phyloP scores from a whole-genome alignment of 2,797 vertebrate genomes.

The Fundulus diaphanus region DNA sequence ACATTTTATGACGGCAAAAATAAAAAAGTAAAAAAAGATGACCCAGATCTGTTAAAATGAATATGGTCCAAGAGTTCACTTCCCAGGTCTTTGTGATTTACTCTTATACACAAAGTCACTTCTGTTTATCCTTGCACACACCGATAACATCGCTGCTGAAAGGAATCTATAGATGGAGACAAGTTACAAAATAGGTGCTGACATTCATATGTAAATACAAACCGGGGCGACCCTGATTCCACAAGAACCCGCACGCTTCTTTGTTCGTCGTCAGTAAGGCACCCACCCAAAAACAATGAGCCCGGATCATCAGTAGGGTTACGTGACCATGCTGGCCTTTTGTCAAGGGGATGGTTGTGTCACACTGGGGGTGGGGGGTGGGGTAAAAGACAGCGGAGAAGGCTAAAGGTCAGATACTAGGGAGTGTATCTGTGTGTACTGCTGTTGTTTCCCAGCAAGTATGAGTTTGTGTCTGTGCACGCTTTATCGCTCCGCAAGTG shows the following conservation, averaged over 20 bases:
- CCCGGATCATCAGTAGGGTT: slow-evolving; percentile 38
- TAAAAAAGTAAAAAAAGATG: background rate
- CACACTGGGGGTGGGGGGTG: slow-evolving; percentile 7
- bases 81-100: slow-evolving; percentile 39
- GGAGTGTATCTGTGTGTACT: slow-evolving; percentile 42
- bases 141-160: slow-evolving; percentile 41
- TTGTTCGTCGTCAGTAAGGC: slow-evolving; percentile 86
- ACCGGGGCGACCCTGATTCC: slow-evolving; percentile 63
- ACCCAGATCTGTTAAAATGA: background rate
- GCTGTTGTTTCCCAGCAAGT: slow-evolving; percentile 41
- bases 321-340: slow-evolving; percentile 82
- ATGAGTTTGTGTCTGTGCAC: slow-evolving; percentile 16
- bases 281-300: slow-evolving; percentile 88
- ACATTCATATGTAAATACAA: slow-evolving; percentile 72
- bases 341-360: slow-evolving; percentile 34
- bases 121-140: slow-evolving; percentile 49
- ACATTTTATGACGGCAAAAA: background rate
- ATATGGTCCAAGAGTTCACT: slow-evolving; percentile 18
- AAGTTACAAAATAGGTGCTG: slow-evolving; percentile 54
- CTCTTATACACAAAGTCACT: slow-evolving; percentile 12
- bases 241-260: slow-evolving; percentile 75
- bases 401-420: slow-evolving; percentile 55
- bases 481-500: slow-evolving; percentile 14
- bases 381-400: slow-evolving; percentile 63
- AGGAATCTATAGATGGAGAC: slow-evolving; percentile 14